phyloP scores from a whole-genome alignment of 2,888 invertebrate species.

The Euzophera pinguis region DNA sequence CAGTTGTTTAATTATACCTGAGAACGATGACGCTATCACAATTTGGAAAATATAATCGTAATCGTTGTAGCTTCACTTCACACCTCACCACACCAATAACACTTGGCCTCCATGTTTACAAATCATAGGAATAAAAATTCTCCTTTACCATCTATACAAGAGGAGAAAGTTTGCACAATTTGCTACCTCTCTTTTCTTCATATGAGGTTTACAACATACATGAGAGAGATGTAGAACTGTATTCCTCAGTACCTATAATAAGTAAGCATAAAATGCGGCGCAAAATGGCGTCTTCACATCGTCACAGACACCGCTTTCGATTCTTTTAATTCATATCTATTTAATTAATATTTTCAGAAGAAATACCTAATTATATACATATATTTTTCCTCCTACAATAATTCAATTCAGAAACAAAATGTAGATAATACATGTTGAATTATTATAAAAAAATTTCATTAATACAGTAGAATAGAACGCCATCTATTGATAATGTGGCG shows the following conservation, averaged over 20 bases:
- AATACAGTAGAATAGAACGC: no score
- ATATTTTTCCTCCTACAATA: no score
- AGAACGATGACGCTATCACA: constrained; percentile 17
- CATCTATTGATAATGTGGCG: no score
- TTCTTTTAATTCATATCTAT: background rate
- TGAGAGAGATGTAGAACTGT: constrained; percentile 51
- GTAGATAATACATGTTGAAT: no score
- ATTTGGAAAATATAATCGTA: constrained; percentile 30
- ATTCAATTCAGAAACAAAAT: no score
- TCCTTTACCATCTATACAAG: constrained; percentile 29
- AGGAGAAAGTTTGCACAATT: constrained; percentile 65
- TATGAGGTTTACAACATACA: constrained; percentile 27
- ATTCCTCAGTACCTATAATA: constrained; percentile 29
- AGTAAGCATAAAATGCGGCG: constrained; percentile 41
- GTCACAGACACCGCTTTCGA: constrained; percentile 22
- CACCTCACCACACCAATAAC: constrained; percentile 47
- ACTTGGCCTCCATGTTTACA: constrained; percentile 78
- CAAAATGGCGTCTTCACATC: constrained; percentile 70
- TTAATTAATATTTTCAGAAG: no score
- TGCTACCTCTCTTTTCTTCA: constrained; percentile 51
- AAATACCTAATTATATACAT: no score
- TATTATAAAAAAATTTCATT: no score
- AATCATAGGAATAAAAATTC: constrained; percentile 65
- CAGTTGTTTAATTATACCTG: no score
- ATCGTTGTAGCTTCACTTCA: constrained; percentile 37